Evolutionary conservation across 2,888 invertebrate species (phyloP), one percentile per base, ranked within the genome.

Genomic region (Metopia argyrocephala): DNA sequence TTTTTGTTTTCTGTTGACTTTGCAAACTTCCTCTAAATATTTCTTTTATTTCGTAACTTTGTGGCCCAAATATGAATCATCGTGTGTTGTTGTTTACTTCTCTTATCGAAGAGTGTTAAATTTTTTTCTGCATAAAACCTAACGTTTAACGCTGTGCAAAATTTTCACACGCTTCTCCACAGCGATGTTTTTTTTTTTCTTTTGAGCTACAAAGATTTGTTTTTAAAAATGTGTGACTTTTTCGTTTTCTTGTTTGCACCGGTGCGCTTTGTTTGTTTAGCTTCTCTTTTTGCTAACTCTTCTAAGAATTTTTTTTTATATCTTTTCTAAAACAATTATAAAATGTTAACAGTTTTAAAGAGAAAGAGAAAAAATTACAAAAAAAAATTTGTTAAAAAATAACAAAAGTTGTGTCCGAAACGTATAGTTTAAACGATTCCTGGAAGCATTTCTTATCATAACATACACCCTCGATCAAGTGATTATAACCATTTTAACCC

Each of bases 1-100:
- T 76, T 76, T 71, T 65, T 50, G 62, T 74, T 2, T 3, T 12
- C 15, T 38, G 1, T 38, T 15, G n/a, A n/a, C 15, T 4, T 38
- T 38, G 38, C 38, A 38, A 15, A 38, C 15, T 38, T 38, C 38
- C 38, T 38, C 38, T 12, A 31, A n/a, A n/a, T n/a, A n/a, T n/a
- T 12, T 31, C 31, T 31, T 2, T 15, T 38, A n/a, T 38, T 38
- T 1, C 15, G 15, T 0, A 38, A 15, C 38, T 3, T 12, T 12
- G 15, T 12, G 15, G 15, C 12, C 15, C 38, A 38, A 38, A 38
- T 2, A 38, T 38, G 38, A 38, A 38, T 38, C 38, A 38, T 38
- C 15, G 15, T 38, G 9, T 38, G 15, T 38, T 38, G 38, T 9
- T 38, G 9, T 38, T 38, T 12, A 38, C 15, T 38, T 38, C 38